Evolutionary conservation across 1,140 invertebrate genomes (phyloP).

Genomic region (Aricia agestis): DNA sequence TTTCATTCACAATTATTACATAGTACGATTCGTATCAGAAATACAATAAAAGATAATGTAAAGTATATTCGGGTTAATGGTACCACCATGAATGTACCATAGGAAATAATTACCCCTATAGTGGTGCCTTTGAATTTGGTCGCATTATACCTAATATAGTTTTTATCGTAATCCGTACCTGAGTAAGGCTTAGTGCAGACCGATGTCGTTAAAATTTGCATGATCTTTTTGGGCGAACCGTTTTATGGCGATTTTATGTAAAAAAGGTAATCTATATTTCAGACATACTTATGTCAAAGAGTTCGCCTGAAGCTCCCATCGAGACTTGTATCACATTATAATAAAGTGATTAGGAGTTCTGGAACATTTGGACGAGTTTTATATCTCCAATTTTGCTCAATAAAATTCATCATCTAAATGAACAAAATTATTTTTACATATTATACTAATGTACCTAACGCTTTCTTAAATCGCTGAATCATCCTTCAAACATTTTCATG

Average conservation of each 20-base stretch:
- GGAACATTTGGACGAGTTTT: not conserved
- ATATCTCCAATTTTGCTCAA: not conserved
- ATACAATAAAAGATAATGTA: slow-evolving; percentile 44
- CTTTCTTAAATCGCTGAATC: no score
- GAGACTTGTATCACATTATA: not conserved
- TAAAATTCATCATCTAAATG: no score
- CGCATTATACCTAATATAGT: slow-evolving; percentile 28
- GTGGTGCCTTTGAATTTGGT: slow-evolving; percentile 32
- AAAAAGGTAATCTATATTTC: slow-evolving; percentile 11
- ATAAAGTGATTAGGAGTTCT: not conserved
- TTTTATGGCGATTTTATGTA: not conserved
- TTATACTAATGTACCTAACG: no score
- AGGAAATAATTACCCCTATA: slow-evolving; percentile 32
- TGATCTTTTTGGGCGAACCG: slow-evolving; percentile 6
- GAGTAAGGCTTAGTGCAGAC: slow-evolving; percentile 29
- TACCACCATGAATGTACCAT: slow-evolving; percentile 32
- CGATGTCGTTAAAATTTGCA: slow-evolving; percentile 10
- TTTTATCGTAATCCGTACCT: slow-evolving; percentile 30
- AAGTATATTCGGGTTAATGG: slow-evolving; percentile 39
- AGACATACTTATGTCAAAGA: slow-evolving; percentile 1
- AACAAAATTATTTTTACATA: no score
- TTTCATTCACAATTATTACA: slow-evolving; percentile 31
- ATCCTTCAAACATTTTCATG: no score
- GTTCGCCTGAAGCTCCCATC: not conserved
- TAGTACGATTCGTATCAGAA: slow-evolving; percentile 33